Evolutionary conservation across 2,888 invertebrate genomes (phyloP).

Genomic region (Liodrosophila aerea): DNA sequence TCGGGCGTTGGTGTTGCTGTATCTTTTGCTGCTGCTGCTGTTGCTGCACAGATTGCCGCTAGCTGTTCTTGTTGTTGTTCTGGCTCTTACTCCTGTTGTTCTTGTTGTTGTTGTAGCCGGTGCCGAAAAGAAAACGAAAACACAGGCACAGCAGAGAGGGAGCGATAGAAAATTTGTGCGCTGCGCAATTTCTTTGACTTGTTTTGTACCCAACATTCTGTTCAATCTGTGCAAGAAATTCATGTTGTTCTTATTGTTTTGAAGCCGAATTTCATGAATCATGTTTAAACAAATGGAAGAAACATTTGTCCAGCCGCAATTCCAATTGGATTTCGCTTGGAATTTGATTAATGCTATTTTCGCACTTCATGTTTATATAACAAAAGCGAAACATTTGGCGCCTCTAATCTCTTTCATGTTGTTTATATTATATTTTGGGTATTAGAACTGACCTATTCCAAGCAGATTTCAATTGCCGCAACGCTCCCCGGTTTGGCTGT

Average conservation of each 20-base stretch:
- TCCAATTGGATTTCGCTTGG: slow-evolving; percentile 29
- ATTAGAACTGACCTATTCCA: slow-evolving; percentile 68
- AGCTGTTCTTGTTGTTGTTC: slow-evolving; percentile 29
- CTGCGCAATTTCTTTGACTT: slow-evolving; percentile 66
- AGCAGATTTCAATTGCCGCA: slow-evolving; percentile 55
- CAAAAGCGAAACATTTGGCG: slow-evolving; percentile 12
- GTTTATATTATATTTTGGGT: slow-evolving; percentile 31
- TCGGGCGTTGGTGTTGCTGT: slow-evolving; percentile 21
- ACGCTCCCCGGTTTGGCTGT: slow-evolving; percentile 13
- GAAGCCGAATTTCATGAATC: slow-evolving; percentile 14
- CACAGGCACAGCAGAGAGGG: slow-evolving; percentile 33
- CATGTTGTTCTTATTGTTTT: slow-evolving; percentile 11
- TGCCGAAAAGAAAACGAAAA: slow-evolving; percentile 49
- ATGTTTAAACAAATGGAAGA: slow-evolving; percentile 22
- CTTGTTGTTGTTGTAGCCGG: slow-evolving; percentile 13
- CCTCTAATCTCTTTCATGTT: slow-evolving; percentile 35
- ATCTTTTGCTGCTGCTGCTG: slow-evolving; percentile 1
- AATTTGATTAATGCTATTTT: slow-evolving; percentile 18
- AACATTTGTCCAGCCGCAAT: slow-evolving; percentile 22
- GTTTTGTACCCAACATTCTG: slow-evolving; percentile 20
- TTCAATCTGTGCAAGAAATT: background rate
- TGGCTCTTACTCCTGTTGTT: slow-evolving; percentile 1
- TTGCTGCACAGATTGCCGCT: slow-evolving; percentile 18
- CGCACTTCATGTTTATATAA: slow-evolving; percentile 4
- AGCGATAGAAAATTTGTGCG: slow-evolving; percentile 28